Base-by-base conservation (phyloP, 2,113 vertebrate species). In the Holacanthus passer region DNA sequence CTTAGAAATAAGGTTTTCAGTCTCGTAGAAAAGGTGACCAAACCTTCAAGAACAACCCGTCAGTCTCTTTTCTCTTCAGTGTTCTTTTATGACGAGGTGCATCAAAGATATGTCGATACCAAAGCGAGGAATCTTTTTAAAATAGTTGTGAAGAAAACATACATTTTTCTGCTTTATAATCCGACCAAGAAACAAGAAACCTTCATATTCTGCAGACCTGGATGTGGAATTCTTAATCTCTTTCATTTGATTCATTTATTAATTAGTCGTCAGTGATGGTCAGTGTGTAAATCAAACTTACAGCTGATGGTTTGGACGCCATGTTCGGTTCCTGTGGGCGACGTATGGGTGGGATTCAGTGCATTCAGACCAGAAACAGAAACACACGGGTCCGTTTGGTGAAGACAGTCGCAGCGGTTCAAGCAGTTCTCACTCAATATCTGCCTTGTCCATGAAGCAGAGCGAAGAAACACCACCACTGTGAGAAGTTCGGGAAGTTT, bases 401-500 rank as follows among this genome's bases (percentile, higher is more conserved):
- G 32, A 17, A 14, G 45, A 8, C 19, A 0, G 39, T 22, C 19
- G 1, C 41, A 24, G 29, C 45, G 20, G 43, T 72, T 45, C 45
- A 19, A 78, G 10, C 55, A 20, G 29, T 37, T 47, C 39, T 14
- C 29, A n/a, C 22, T 64, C 14, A 35, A 27, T 53, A 56, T 73
- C 22, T 53, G 20, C 59, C 22, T 12, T 39, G 16, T 73, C 45
- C 24, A 0, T 60, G 75, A 2, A 56, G 27, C 63, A 1, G 41
- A 63, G 80, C 24, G 31, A 9, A 10, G 37, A 80, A 82, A 60
- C 79, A 1, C 19, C 75, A 4, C 39, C 47, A 2, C 59, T 48
- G 71, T 67, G 59, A 77, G 79, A 58, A 32, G 22, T 27, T 62
- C 11, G 37, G 50, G 76, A 59, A 39, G 59, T 82, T 87, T 78